Percentiles rank a stretch among this genome's conserved stretches.
These are phyloP conservation scores for Lasioglossum marginatum DNA, from an alignment of 2,888 invertebrate species.

Conservation along the genomic window DNA sequence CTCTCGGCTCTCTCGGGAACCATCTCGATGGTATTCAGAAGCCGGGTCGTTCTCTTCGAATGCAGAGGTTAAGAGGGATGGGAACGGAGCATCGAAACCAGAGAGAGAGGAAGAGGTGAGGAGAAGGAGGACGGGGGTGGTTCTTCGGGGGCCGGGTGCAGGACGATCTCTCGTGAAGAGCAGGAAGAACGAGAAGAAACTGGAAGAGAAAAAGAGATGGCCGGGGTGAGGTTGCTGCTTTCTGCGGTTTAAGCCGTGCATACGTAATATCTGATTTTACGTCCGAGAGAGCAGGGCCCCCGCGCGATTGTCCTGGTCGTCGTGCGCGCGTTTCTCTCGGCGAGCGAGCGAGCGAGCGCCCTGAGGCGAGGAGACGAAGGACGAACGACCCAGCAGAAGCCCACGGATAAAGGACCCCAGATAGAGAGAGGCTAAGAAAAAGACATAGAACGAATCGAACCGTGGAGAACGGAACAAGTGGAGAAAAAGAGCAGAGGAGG, in stretches of 20 bases:
- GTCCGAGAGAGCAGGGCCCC: conserved; percentile 70
- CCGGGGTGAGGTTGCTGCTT: conserved; percentile 70
- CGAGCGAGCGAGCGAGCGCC: conserved; percentile 40
- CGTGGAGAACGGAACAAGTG: conserved; percentile 17
- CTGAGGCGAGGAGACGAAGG: conserved; percentile 36
- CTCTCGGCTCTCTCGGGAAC: conserved; percentile 18
- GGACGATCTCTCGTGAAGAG: conserved; percentile 53
- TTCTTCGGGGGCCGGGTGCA: conserved; percentile 21
- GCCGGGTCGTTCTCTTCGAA: conserved; percentile 60
- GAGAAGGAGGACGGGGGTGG: conserved; percentile 22
- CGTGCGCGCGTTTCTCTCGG: conserved; percentile 47
- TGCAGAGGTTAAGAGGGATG: conserved; percentile 61
- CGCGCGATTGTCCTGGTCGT: conserved; percentile 71
- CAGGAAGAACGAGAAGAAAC: conserved; percentile 53
- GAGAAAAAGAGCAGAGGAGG: conserved; percentile 27
- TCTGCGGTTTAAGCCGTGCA: conserved; percentile 80
- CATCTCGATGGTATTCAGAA: conserved; percentile 63
- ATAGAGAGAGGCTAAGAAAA: conserved; percentile 62
- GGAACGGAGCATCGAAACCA: conserved; percentile 7
- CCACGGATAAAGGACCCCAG: conserved; percentile 65
- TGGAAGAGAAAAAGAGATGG: conserved; percentile 52
- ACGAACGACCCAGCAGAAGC: conserved; percentile 36
- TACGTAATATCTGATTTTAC: conserved; percentile 83
- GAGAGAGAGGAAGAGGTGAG: not conserved
- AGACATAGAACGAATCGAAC: conserved; percentile 46